Evolutionary conservation across 2,888 invertebrate species (phyloP), one percentile per base, ranked within the genome.

Genomic region (Dicranocentrus wangi): DNA sequence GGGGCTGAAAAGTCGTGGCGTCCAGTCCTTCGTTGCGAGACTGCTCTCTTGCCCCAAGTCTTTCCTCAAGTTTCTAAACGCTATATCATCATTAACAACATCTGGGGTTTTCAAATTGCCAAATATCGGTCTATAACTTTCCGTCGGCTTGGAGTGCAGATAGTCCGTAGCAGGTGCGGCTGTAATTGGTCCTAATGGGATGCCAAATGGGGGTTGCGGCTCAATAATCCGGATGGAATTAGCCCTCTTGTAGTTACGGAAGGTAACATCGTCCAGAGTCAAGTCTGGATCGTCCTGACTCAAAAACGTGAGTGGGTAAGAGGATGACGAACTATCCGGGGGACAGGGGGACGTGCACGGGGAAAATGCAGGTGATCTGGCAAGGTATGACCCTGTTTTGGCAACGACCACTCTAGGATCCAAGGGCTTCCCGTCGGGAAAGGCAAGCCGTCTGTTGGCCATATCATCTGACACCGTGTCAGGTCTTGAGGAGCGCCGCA

Each of bases 181-280:
- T 0, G 94, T 92, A 23, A 95, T 93, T 13, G 95, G 95, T 1
- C 95, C 94, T 43, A 96, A 88, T 0, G 96, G 96, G 87, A 97
- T 96, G 21, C 96, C 96, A 88, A 97, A 97, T 43, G 95, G 95
- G 88, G 96, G 96, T 17, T 94, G 94, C 70, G 96, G 95, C 10
- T 85, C 82, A 1, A 92, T 88, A 5, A 93, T 91, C 88, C 93
- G 93, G 53, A 92, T 89, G 61, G 91, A 10, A 87, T 95, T 95
- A 10, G 93, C 93, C 88, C 93, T 92, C 87, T 93, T 93, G 81
- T 95, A 92, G 87, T 92, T 95, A 86, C 96, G 91, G 88, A 93
- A 95, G 39, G 94, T 93, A 10, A 96, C 94, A 89, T 96, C 96
- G 88, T 96, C 96, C 75, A 92, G 90, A 10, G 94, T 93, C 17